phyloP scores from a whole-genome alignment of 2,797 vertebrate genomes.

The Cynodonichthys magdalenae region DNA sequence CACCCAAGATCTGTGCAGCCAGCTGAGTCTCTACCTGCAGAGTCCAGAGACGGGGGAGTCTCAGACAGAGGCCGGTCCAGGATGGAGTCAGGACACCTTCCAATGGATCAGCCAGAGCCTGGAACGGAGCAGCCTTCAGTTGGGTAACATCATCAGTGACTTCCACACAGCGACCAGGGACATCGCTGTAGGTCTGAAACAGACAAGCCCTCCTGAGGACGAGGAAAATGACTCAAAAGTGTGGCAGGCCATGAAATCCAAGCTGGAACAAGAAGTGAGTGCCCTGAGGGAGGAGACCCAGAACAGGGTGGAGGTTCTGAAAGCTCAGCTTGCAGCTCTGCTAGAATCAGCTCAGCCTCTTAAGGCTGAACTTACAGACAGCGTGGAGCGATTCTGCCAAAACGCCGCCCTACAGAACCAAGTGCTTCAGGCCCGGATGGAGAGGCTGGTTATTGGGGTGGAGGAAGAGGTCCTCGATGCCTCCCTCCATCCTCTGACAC shows the following conservation, averaged over 20 bases:
- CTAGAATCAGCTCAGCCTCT: constrained; percentile 36
- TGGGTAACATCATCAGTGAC: constrained; percentile 64
- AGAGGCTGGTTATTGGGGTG: constrained; percentile 64
- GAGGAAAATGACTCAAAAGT: constrained; percentile 41
- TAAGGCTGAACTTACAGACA: constrained; percentile 39
- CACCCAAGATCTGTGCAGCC: constrained; percentile 73
- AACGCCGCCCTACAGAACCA: constrained; percentile 61
- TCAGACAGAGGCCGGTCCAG: constrained; percentile 20
- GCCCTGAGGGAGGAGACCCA: constrained; percentile 65
- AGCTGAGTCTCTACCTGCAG: constrained; percentile 70
- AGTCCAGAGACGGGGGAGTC: constrained; percentile 49
- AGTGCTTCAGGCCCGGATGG: constrained; percentile 64
- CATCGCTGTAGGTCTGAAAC: constrained; percentile 60
- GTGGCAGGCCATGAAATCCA: constrained; percentile 69
- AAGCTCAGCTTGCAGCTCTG: constrained; percentile 57
- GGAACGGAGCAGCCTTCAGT: constrained; percentile 63
- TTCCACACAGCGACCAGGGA: constrained; percentile 65
- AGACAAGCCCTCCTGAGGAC: constrained; percentile 38
- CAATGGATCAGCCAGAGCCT: constrained; percentile 68
- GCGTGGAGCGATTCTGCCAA: constrained; percentile 75
- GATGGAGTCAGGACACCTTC: constrained; percentile 58
- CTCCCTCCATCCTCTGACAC: constrained; percentile 9
- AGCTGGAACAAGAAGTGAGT: constrained; percentile 70
- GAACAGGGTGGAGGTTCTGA: constrained; percentile 58
- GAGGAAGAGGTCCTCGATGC: constrained; percentile 51